Base-by-base conservation (phyloP, 2,888 invertebrate species). In the Gerris lacustris region DNA sequence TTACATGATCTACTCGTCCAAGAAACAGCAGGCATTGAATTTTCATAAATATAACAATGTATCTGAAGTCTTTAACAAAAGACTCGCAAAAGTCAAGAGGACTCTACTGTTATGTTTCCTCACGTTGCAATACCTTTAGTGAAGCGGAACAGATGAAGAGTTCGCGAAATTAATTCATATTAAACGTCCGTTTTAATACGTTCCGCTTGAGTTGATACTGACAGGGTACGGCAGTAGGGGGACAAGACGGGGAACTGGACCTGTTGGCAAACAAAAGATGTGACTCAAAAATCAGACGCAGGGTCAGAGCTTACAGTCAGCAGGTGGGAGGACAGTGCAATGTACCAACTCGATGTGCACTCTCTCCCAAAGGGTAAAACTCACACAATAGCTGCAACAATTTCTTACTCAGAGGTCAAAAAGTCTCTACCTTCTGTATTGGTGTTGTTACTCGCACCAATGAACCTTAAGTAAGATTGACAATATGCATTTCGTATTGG, bases 101-200 rank as follows among this genome's bases (percentile, higher is more conserved):
- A 55, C 55, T 55, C 15, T 55, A 55, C 55, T 11, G 55, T 55
- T 55, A 55, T 2, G 15, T 11, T 15, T 55, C 15, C 9, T 11
- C 9, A 55, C 9, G 55, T 55, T 55, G 55, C 55, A 55, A 55
- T 2, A 55, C 55, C 15, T 55, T 55, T 15, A 55, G 55, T 55
- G 55, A 55, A 55, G 11, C 55, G 15, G 55, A 55, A 55, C 55
- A 55, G 15, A 55, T 55, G 9, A 5, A 55, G 55, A 55, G 55
- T 55, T 55, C 55, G 55, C 55, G 11, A 55, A 55, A 55, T 11
- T 55, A 55, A 55, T 55, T 55, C 55, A 55, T 55, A 55, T 55
- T 55, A 55, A 55, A 55, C 11, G 55, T 55, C 55, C 9, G 15
- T 55, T 15, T 55, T 11, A 55, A 55, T 55, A 11, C 15, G 55